Evolutionary conservation across 1,140 invertebrate genomes (phyloP).

Genomic region (Pachyrhynchus sulphureomaculatus): DNA sequence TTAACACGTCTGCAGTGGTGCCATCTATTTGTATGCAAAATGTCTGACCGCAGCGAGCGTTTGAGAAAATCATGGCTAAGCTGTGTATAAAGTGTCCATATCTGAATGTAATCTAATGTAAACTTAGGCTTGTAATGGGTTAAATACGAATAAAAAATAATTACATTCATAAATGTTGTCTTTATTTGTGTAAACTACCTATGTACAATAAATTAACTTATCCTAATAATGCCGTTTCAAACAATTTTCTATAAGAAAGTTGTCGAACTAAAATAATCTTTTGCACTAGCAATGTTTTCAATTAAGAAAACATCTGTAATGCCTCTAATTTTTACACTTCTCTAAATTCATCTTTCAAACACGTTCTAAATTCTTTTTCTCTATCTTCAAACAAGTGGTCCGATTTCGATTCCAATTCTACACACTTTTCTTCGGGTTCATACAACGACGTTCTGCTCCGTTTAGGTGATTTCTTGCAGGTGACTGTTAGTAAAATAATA

Average conservation of each 20-base stretch:
- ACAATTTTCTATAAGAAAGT: slow-evolving; percentile 6
- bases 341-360: slow-evolving; percentile 23
- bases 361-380: slow-evolving; percentile 25
- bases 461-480: slow-evolving; percentile 20
- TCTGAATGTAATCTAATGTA: no score
- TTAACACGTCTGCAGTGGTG: no score
- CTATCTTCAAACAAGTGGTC: slow-evolving; percentile 19
- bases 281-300: slow-evolving; percentile 7
- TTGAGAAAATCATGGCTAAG: no score
- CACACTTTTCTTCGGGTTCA: background rate
- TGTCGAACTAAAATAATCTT: background rate
- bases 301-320: slow-evolving; percentile 14
- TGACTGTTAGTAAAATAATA: slow-evolving; percentile 19
- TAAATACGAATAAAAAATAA: no score
- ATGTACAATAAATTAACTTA: slow-evolving; percentile 17
- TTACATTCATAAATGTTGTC: no score
- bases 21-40: no score
- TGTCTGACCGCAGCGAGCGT: no score
- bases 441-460: background rate
- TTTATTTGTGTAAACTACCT: background rate
- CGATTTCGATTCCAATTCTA: background rate
- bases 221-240: background rate
- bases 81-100: no score
- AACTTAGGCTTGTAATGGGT: no score
- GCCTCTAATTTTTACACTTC: slow-evolving; percentile 12